Evolutionary conservation across 1,140 invertebrate species (phyloP), one percentile per base, ranked within the genome.

Genomic region (Hypsibius dujardini): DNA sequence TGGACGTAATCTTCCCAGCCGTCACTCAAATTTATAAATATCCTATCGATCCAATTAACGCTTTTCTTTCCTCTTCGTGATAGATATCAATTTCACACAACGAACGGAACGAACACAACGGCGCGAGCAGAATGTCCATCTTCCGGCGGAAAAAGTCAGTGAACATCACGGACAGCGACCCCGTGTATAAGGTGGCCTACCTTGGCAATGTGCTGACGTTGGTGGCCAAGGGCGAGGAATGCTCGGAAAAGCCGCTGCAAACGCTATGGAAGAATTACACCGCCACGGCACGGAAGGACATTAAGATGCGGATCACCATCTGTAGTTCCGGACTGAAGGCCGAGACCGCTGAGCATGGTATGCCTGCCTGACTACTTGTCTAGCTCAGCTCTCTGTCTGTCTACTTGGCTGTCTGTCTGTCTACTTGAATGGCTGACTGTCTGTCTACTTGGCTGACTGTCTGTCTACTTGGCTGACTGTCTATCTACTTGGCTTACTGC

Each of bases 181-280:
- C 91, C 0, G 87, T 86, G n/a, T 94, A 90, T 81, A 92, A 94
- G 81, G 92, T 95, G 47, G 87, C 89, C 15, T 98, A 98, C 81
- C 83, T 98, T 71, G 95, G 95, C 28, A 98, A 98, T 79, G 94
- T 98, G 1, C 86, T 97, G 74, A 98, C 95, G 47, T 89, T 92
- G 75, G 94, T 95, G 90, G 94, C 94, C 74, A 96, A 95, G 87
- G 94, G 94, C 76, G 94, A 98, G 76, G 91, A 90, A 71, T 96
- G 92, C 78, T 87, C 94, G 28, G 94, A 98, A 79, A 94, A 95
- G 81, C 93, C 95, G 2, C 83, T 96, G 71, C 85, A 87, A 47
- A 93, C 94, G 1, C 84, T 98, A 56, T 98, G 95, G 95, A 87
- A 90, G 75, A 97, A 97, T 79, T 97, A 97, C 81, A 89, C 89